Evolutionary conservation across 2,888 invertebrate species (phyloP).

Genomic region (Callimorpha dominula): DNA sequence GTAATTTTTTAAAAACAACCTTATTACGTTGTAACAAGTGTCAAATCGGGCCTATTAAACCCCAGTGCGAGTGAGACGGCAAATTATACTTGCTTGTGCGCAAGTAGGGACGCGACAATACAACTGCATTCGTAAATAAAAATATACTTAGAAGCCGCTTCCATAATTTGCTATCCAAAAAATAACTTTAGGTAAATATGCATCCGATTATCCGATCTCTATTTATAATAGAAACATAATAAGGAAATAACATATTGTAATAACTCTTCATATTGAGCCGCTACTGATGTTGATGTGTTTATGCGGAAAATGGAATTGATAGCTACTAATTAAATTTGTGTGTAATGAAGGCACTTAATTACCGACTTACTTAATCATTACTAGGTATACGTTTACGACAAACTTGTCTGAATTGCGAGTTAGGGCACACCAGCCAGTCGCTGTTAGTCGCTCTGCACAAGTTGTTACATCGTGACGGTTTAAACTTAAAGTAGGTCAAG

Average conservation of each 20-base stretch:
- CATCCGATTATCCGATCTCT: no score
- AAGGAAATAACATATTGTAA: conserved; percentile 39
- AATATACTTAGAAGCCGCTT: no score
- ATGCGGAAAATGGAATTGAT: background rate
- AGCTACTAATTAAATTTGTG: background rate
- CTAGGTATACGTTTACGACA: background rate
- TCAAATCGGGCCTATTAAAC: no score
- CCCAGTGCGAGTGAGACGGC: no score
- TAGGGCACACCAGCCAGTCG: background rate
- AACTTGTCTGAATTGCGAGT: background rate
- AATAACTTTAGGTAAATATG: no score
- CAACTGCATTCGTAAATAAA: no score
- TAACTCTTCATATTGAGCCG: background rate
- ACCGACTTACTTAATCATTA: background rate
- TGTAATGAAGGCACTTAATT: background rate
- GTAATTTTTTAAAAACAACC: no score
- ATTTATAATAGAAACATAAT: conserved; percentile 26
- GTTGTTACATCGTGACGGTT: background rate
- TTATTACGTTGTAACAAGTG: no score
- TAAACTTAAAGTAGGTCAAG: conserved; percentile 18
- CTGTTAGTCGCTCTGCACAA: background rate
- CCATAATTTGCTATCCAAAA: no score
- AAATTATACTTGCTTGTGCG: no score
- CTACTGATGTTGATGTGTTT: background rate
- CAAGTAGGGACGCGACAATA: no score